A percentile compares a stretch with the other conserved stretches of the same genome.
Evolutionary conservation across 2,113 vertebrate genomes (phyloP).

Genomic region (Lepus americanus): DNA sequence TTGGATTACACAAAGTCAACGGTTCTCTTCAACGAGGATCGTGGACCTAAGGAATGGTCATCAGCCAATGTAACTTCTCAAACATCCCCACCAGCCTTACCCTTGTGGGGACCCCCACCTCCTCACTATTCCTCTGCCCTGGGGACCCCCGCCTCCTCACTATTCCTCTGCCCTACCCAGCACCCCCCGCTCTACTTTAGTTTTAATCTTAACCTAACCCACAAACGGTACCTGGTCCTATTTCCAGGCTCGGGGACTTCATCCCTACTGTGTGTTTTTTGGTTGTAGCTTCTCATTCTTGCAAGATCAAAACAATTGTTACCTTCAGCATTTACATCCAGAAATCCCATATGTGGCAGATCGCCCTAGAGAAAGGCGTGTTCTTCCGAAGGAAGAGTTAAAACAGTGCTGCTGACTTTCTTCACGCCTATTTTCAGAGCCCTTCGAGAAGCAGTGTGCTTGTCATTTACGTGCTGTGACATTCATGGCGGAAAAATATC

Average conservation of each 20-base stretch:
- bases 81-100: neutral
- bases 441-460: constrained; percentile 17
- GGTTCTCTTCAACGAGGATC: neutral
- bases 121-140: rapidly evolving
- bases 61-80: rapidly evolving
- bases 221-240: neutral
- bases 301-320: neutral
- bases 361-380: neutral
- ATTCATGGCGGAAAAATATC: constrained; percentile 1
- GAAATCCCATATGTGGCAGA: neutral
- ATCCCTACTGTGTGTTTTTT: neutral
- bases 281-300: neutral
- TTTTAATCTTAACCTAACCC: neutral
- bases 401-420: constrained; percentile 22
- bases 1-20: neutral
- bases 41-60: neutral
- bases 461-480: constrained; percentile 53
- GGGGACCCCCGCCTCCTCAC: rapidly evolving
- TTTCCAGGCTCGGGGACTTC: neutral
- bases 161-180: neutral
- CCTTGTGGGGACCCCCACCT: rapidly evolving
- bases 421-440: neutral
- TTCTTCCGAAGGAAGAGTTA: neutral
- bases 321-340: neutral
- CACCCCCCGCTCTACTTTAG: neutral